These are phyloP conservation scores for Bettongia penicillata DNA, from an alignment of 2,113 vertebrate species.

Conservation along the genomic window DNA sequence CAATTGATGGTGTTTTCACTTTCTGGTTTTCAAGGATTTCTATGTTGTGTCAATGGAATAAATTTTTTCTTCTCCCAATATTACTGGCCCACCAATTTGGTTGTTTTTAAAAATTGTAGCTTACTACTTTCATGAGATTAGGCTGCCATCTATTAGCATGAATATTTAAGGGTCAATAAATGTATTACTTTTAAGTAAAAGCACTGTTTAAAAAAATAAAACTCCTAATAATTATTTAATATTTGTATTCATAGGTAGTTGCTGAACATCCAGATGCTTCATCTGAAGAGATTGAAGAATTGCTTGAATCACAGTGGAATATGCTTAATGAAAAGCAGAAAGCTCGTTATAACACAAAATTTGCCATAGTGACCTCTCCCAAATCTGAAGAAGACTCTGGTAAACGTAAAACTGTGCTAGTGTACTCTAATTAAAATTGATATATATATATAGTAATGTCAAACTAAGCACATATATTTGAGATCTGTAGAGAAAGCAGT, in stretches of 20 bases:
- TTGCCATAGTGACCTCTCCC: constrained; percentile 85
- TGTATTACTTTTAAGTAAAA: not conserved
- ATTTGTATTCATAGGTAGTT: constrained; percentile 81
- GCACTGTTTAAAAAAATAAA: not conserved
- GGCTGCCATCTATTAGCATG: not conserved
- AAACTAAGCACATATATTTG: constrained; percentile 70
- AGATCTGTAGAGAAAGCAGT: constrained; percentile 73
- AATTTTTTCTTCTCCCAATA: not conserved
- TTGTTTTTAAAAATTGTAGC: not conserved
- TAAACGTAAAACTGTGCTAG: constrained; percentile 81
- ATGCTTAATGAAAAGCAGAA: constrained; percentile 89
- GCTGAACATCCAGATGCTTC: constrained; percentile 88
- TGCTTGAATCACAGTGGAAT: constrained; percentile 88
- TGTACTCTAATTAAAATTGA: constrained; percentile 79
- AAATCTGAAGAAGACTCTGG: constrained; percentile 85
- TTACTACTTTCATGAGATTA: not conserved
- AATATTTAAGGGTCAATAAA: not conserved
- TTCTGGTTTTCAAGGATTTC: not conserved
- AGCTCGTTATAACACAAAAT: constrained; percentile 89
- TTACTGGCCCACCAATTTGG: not conserved
- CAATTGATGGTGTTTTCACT: not conserved
- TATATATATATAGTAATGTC: constrained; percentile 64
- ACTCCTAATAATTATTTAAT: not conserved
- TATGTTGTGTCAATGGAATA: not conserved
- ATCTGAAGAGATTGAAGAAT: constrained; percentile 87